Base-by-base conservation (phyloP, 2,888 invertebrate species). In the Xylota segnis region DNA sequence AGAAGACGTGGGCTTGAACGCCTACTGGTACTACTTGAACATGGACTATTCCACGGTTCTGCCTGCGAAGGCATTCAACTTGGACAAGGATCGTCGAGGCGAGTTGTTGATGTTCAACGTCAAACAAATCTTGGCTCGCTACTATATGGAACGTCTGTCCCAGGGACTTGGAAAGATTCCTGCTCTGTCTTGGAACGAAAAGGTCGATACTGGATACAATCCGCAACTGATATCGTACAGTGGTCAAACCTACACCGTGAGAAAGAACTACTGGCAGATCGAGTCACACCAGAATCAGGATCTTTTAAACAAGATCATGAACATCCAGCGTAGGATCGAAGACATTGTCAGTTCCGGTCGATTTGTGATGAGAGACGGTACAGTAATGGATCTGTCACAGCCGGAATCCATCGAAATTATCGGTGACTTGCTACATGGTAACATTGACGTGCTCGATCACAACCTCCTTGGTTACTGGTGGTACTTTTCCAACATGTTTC, bases 61-160 rank as follows among this genome's bases (percentile, higher is more conserved):
- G 89, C 93, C 94, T 81, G 94, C 94, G 68, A 91, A 93, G n/a
- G 93, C 93, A 54, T 93, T 93, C 88, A 92, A 93, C 83, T 89
- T 94, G 70, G 89, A 92, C 47, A 93, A 94, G 88, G 94, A 94
- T 89, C 93, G 93, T 79, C 94, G 95, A 88, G 95, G 95, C 65
- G 95, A 95, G 91, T 91, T 93, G 81, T 95, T 94, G 92, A 94
- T 95, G 91, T 95, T 93, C 91, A 90, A 94, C 83, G 94, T 95
- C 89, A 95, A 95, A 89, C 95, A 96, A 91, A 89, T 96, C 10
- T 88, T 96, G 87, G 94, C 95, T 84, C 95, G 95, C 94, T 96
- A 96, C 92, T 95, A 96, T 90, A 93, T 96, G 92, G 96, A 96
- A 90, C 95, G 96, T 90, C 92, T 96, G 70, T 94, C 95, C 9